A percentile compares a stretch with the other conserved stretches of the same genome.
Evolutionary conservation across 2,797 vertebrate genomes (phyloP).

Genomic region (Mallotus villosus): DNA sequence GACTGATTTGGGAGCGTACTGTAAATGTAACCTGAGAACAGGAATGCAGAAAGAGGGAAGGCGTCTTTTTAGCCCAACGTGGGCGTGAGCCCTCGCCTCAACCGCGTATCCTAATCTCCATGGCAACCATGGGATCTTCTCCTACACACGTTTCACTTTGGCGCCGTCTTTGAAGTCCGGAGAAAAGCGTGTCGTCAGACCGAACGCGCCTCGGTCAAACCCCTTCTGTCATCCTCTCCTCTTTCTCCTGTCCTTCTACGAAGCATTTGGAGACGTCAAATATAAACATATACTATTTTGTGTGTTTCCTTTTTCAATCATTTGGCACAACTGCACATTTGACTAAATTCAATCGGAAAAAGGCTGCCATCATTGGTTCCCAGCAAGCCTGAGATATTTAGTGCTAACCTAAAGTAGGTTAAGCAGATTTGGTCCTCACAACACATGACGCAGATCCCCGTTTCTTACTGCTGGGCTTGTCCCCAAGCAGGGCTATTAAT

Average conservation of each 20-base stretch:
- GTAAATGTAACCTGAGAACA: neutral
- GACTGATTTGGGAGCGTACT: neutral
- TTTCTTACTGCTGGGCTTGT: slow-evolving; percentile 59
- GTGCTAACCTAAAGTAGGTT: slow-evolving; percentile 72
- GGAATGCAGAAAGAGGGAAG: slow-evolving; percentile 7
- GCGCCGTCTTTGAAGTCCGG: slow-evolving; percentile 22
- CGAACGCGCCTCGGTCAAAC: neutral
- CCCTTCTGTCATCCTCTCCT: neutral
- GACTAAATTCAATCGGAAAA: slow-evolving; percentile 39
- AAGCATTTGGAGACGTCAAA: neutral
- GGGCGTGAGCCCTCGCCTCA: slow-evolving; percentile 25
- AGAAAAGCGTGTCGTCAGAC: too few species aligned
- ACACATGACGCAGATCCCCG: slow-evolving; percentile 72
- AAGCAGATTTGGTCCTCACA: slow-evolving; percentile 77
- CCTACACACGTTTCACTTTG: slow-evolving; percentile 19
- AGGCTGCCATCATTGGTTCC: slow-evolving; percentile 44
- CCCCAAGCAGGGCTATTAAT: slow-evolving; percentile 69
- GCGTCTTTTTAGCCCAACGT: slow-evolving; percentile 12
- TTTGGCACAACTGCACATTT: slow-evolving; percentile 39
- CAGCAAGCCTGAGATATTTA: slow-evolving; percentile 59
- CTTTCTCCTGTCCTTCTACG: neutral
- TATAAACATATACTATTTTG: neutral
- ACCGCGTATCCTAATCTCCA: slow-evolving; percentile 32
- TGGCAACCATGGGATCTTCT: slow-evolving; percentile 43
- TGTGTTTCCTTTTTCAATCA: neutral